These are phyloP conservation scores for Cygnus atratus DNA, from an alignment of 2,113 vertebrate genomes.

Conservation along the genomic window DNA sequence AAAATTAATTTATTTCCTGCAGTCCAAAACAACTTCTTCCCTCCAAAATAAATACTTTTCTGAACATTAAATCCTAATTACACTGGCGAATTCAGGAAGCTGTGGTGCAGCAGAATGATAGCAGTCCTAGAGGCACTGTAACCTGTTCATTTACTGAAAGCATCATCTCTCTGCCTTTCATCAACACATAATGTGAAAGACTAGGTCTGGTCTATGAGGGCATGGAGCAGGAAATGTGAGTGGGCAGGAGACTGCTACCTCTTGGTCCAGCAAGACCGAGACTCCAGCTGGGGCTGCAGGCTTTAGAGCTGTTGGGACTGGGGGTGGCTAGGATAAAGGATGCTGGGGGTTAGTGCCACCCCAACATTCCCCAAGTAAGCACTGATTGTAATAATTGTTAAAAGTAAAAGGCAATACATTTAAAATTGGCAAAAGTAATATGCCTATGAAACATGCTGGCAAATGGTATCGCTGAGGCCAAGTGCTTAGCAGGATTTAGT, in stretches of 20 bases:
- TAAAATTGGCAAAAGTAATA: neutral
- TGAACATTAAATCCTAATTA: neutral
- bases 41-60: neutral
- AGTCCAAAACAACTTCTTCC: neutral
- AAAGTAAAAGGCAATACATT: constrained; percentile 4
- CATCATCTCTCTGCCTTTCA: neutral
- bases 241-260: neutral
- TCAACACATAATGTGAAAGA: neutral
- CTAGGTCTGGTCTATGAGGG: neutral
- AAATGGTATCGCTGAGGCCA: constrained; percentile 1
- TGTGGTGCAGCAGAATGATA: neutral
- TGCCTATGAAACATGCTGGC: neutral
- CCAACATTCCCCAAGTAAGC: neutral
- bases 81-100: neutral
- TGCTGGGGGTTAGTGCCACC: neutral
- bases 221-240: neutral
- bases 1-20: neutral
- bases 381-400: neutral
- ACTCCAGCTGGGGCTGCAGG: neutral
- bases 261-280: neutral
- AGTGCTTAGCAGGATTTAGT: constrained; percentile 11
- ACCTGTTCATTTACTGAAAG: neutral
- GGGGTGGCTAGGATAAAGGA: neutral
- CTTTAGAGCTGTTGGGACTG: neutral
- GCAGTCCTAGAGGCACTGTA: neutral